Conservation (phyloP, 2,797 vertebrate species). For the Microhierax caerulescens region DNA sequence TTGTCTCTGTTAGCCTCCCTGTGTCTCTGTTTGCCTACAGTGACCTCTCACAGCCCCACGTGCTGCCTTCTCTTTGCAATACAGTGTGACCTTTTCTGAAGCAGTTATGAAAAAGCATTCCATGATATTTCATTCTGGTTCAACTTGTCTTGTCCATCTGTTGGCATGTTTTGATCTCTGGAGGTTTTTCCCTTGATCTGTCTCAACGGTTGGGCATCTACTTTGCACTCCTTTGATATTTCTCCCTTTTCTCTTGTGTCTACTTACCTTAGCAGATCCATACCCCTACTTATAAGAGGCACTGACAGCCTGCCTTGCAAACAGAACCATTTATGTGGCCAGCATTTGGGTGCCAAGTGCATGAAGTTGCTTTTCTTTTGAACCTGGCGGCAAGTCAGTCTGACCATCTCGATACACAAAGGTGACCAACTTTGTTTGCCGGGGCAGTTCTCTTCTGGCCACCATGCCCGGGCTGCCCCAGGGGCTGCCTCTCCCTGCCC, state of each 20-base stretch:
- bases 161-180: slow-evolving; percentile 35
- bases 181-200: slow-evolving; percentile 6
- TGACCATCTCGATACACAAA: not conserved
- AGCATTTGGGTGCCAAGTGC: not conserved
- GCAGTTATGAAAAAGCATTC: not conserved
- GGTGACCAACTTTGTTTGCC: not conserved
- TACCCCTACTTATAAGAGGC: not conserved
- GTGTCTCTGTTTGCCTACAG: not conserved
- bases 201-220: not conserved
- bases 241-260: not conserved
- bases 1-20: not conserved
- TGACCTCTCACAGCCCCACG: not conserved
- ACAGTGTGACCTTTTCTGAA: slow-evolving; percentile 34
- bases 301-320: not conserved
- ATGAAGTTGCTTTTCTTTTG: not conserved
- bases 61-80: not conserved
- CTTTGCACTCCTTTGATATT: slow-evolving; percentile 27
- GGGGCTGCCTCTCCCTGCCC: not conserved
- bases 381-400: not conserved
- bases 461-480: accelerated
- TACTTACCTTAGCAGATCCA: not conserved
- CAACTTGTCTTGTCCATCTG: slow-evolving; percentile 1
- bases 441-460: not conserved
- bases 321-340: not conserved
- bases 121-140: slow-evolving; percentile 23